Evolutionary conservation across 2,888 invertebrate genomes (phyloP).

Genomic region (Hesperia comma): DNA sequence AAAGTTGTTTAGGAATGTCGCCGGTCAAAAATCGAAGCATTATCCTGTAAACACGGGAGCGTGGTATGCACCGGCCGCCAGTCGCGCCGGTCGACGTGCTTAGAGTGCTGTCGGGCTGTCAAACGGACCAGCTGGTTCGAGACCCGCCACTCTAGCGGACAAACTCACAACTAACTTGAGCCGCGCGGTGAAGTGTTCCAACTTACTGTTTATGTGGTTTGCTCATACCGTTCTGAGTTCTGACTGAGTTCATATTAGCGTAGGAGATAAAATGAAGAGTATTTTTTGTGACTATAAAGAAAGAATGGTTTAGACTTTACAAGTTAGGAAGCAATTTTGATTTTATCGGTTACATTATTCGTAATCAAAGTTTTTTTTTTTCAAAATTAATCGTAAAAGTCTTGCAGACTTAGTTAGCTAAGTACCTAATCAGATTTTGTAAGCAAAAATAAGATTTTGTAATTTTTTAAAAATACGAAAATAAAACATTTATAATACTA

Average conservation of each 20-base stretch:
- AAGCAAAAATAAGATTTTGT: too few species aligned
- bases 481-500: too few species aligned
- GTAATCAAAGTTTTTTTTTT: too few species aligned
- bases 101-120: conserved; percentile 55
- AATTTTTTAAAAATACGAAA: too few species aligned
- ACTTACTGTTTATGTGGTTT: conserved; percentile 44
- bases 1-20: conserved; percentile 60
- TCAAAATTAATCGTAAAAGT: too few species aligned
- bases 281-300: not conserved
- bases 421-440: too few species aligned
- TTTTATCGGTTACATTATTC: too few species aligned
- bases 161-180: conserved; percentile 69
- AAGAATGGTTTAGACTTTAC: not conserved
- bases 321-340: not conserved
- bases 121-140: conserved; percentile 71
- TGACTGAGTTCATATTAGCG: not conserved
- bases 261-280: not conserved
- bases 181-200: conserved; percentile 52
- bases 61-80: conserved; percentile 58
- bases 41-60: conserved; percentile 67
- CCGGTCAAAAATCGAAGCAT: conserved; percentile 64
- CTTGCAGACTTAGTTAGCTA: too few species aligned
- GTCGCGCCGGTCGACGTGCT: conserved; percentile 63
- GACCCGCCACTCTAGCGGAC: conserved; percentile 74
- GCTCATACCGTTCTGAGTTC: not conserved